Evolutionary conservation across 2,113 vertebrate species (phyloP), one percentile per base, ranked within the genome.

Genomic region (Tretioscincus oriximinensis): DNA sequence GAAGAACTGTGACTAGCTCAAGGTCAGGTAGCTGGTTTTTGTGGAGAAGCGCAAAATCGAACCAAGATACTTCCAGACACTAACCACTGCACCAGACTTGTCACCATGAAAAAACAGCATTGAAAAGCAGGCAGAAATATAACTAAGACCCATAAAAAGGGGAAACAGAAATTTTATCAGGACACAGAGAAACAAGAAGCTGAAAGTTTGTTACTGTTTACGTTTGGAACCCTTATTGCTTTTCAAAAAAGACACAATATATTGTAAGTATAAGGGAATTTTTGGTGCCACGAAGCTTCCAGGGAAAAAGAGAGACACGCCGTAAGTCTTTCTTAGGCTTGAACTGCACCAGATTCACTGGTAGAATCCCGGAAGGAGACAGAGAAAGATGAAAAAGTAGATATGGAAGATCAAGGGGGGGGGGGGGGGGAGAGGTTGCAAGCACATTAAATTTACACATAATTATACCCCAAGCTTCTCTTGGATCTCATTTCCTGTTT

Each of bases 401-500:
- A 58, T 58, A 58, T 18, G 54, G 54, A 54, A 66, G 3, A 51
- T 51, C 41, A 20, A 14, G 73, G 60, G 11, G 51, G 75, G 8
- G 41, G 73, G 60, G 11, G 51, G 75, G 8, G 41, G 49, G 60
- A 64, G 6, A 35, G 14, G 80, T 61, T n/a, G 80, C n/a, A 28
- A 26, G 49, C 26, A 60, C 45, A 81, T n/a, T 69, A 61, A 24
- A 22, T 68, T 81, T 69, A 69, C 54, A 45, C 65, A 47, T 81
- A 81, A 75, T 81, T 61, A 76, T 12, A 76, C 1, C 6, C 61
- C 47, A 29, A 41, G 35, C 20, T 75, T 64, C 31, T 35, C 12
- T 26, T 75, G 64, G 18, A 60, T 68, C 80, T 81, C 65, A 61
- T 18, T 9, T 75, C 69, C 68, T 72, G 67, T 75, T 81, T 75